Base-by-base conservation (phyloP, 2,888 invertebrate species). In the Lasioglossum morio region DNA sequence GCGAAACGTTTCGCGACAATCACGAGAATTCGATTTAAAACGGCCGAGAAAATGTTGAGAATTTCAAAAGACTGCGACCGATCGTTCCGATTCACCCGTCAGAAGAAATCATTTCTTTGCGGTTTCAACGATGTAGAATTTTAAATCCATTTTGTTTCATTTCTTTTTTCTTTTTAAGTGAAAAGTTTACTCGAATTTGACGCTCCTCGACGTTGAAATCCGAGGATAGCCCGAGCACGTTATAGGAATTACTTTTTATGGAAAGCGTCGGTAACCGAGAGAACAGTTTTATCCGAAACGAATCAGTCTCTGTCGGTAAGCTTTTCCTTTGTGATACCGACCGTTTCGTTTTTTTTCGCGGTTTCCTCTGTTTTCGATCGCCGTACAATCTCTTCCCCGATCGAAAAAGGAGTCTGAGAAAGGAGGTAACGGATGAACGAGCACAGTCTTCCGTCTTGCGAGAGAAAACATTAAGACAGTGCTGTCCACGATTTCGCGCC, bases 371-470 rank as follows among this genome's bases (percentile, higher is more conserved):
- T 8, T 53, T n/a, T 23, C 53, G 7, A 8, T 3, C 30, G 40
- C n/a, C 37, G 40, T 2, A 53, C 30, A 27, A 46, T 48, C n/a
- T 12, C 19, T 34, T 5, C 16, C 27, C 19, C 23, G 16, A 27
- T 46, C 10, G 23, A n/a, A 57, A 12, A 37, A 57, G 48, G 70
- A 72, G 74, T 74, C 72, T 69, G 81, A 72, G 46, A 23, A 66
- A 57, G 72, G 63, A 40, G 40, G 70, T 82, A 72, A 72, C 76
- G 74, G 57, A 66, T 5, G 53, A 76, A 77, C 27, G 77, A 46
- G 66, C 77, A 12, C 84, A 85, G 90, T 91, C 87, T 90, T 90
- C 90, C 91, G 87, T 87, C 83, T 76, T 81, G 86, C 78, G 80
- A 75, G 53, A 27, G 40, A 4, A 75, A 40, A 40, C 34, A 12